Conservation (phyloP, 2,888 invertebrate species). For the Microplitis manilae region DNA sequence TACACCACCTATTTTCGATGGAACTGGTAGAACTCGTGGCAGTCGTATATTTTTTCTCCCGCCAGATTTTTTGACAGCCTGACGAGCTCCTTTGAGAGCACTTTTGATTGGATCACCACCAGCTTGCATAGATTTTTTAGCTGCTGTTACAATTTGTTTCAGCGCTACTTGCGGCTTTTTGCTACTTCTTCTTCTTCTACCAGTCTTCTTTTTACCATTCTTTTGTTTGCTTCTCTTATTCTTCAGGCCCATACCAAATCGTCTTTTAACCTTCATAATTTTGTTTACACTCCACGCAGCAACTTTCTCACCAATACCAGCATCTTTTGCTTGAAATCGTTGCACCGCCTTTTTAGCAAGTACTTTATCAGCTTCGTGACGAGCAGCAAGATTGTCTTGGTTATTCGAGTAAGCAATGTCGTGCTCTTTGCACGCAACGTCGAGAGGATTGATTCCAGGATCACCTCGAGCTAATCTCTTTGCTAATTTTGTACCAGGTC, state of each 20-base stretch:
- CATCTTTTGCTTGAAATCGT: constrained; percentile 54
- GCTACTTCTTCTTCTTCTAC: no score
- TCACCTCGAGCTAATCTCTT: constrained; percentile 55
- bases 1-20: constrained; percentile 47
- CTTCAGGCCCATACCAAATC: constrained; percentile 55
- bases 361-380: constrained; percentile 63
- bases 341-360: constrained; percentile 61
- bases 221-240: background rate
- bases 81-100: constrained; percentile 40
- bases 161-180: background rate
- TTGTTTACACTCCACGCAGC: constrained; percentile 57
- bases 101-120: constrained; percentile 32
- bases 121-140: constrained; percentile 19
- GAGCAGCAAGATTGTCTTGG: constrained; percentile 42
- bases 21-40: background rate
- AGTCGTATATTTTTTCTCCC: constrained; percentile 2
- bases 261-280: constrained; percentile 61
- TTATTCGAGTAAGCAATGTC: constrained; percentile 51
- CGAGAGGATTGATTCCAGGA: constrained; percentile 54
- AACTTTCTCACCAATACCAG: constrained; percentile 57
- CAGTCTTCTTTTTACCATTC: constrained; percentile 6
- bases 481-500: constrained; percentile 56
- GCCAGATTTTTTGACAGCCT: constrained; percentile 41
- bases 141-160: background rate
- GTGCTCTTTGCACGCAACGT: constrained; percentile 54